Conservation (phyloP, 2,888 invertebrate species). For the Tachina lurida region DNA sequence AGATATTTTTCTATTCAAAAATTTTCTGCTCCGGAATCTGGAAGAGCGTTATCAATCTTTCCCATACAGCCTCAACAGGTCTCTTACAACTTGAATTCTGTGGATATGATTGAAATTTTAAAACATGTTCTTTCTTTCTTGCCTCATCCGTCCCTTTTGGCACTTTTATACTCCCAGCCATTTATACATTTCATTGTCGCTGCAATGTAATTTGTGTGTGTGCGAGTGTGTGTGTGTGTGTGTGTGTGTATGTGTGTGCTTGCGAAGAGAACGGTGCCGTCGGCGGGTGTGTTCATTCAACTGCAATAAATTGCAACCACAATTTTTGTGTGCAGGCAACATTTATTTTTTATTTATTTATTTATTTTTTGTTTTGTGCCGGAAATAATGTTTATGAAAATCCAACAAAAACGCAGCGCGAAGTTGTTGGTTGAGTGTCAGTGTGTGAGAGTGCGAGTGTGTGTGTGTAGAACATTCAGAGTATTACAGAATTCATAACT, state of each 20-base stretch:
- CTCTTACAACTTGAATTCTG: neutral
- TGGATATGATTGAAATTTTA: neutral
- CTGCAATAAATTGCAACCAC: constrained; percentile 79
- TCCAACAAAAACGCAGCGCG: constrained; percentile 17
- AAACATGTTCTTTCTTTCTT: constrained; percentile 9
- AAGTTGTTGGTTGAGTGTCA: neutral
- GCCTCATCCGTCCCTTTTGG: constrained; percentile 28
- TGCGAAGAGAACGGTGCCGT: constrained; percentile 30
- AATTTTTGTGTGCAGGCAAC: constrained; percentile 55
- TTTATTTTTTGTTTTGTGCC: constrained; percentile 45
- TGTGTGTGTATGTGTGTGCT: neutral
- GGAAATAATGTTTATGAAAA: constrained; percentile 69
- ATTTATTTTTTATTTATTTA: constrained; percentile 6
- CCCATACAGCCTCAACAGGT: neutral
- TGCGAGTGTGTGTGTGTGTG: neutral
- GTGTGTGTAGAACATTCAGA: constrained; percentile 59
- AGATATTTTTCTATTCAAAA: too few relatives aligned
- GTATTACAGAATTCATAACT: constrained; percentile 42
- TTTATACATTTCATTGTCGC: constrained; percentile 34
- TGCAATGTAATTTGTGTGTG: constrained; percentile 15
- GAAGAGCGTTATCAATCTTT: neutral
- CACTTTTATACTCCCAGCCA: constrained; percentile 19
- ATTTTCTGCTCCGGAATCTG: too few relatives aligned
- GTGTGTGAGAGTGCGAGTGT: constrained; percentile 36
- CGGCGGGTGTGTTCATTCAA: constrained; percentile 79